These are phyloP conservation scores for Erebia epiphron DNA, from an alignment of 2,888 invertebrate species.

Conservation along the genomic window DNA sequence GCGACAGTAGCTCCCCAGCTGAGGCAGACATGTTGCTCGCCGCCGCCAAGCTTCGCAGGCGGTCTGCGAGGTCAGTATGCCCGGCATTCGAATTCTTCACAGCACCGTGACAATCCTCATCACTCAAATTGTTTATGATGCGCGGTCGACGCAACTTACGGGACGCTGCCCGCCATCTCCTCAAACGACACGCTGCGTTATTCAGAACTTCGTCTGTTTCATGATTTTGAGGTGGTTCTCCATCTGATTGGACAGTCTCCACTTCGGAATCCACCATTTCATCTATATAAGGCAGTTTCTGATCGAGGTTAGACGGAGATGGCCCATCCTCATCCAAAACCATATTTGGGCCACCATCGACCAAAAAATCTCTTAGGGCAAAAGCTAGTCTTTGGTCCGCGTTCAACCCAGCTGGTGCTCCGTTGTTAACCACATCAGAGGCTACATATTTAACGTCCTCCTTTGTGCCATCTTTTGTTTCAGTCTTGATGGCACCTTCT, in stretches of 20 bases:
- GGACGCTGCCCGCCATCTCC: slow-evolving; percentile 78
- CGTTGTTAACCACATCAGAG: slow-evolving; percentile 50
- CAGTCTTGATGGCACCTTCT: slow-evolving; percentile 57
- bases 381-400: slow-evolving; percentile 68
- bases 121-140: slow-evolving; percentile 76
- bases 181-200: slow-evolving; percentile 76
- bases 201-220: slow-evolving; percentile 70
- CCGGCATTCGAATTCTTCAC: slow-evolving; percentile 55
- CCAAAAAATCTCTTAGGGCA: slow-evolving; percentile 68
- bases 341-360: slow-evolving; percentile 48
- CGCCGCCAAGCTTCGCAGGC: slow-evolving; percentile 72
- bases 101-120: slow-evolving; percentile 54
- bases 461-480: slow-evolving; percentile 56
- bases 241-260: slow-evolving; percentile 60
- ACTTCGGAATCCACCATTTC: slow-evolving; percentile 58
- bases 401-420: slow-evolving; percentile 58
- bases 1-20: slow-evolving; percentile 70
- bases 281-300: slow-evolving; percentile 68
- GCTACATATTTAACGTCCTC: slow-evolving; percentile 53
- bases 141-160: slow-evolving; percentile 75
- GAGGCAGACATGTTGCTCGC: slow-evolving; percentile 75
- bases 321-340: slow-evolving; percentile 52
- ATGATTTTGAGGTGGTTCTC: slow-evolving; percentile 57
- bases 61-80: slow-evolving; percentile 74
- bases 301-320: slow-evolving; percentile 55